These are phyloP conservation scores for Stegodyphus mimosarum DNA, from an alignment of 1,140 invertebrate species.

Conservation along the genomic window DNA sequence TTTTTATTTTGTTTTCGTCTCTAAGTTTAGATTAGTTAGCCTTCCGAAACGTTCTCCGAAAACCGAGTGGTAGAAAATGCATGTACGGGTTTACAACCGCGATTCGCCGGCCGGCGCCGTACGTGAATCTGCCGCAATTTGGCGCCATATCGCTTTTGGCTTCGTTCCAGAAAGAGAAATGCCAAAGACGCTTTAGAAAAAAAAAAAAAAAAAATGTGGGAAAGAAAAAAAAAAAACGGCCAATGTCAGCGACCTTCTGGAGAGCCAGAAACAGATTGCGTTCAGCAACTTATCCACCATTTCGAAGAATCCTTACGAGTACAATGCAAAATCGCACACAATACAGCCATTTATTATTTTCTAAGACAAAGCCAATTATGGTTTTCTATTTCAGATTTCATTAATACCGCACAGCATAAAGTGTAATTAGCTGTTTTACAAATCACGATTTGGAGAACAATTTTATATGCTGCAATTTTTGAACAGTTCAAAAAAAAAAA, in stretches of 20 bases:
- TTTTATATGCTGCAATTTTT: no score
- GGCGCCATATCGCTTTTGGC: slow-evolving; percentile 26
- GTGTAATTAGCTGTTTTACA: no score
- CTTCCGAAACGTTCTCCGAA: background rate
- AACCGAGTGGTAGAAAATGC: background rate
- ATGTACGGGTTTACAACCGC: slow-evolving; percentile 1
- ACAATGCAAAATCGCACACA: background rate
- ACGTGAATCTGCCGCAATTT: slow-evolving; percentile 1
- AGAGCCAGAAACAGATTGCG: background rate
- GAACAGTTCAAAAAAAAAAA: no score
- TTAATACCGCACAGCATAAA: no score
- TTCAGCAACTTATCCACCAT: background rate
- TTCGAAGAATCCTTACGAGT: background rate
- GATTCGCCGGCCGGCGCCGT: slow-evolving; percentile 7
- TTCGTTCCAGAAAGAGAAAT: background rate
- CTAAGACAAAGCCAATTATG: background rate
- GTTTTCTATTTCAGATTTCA: no score
- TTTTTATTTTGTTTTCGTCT: background rate
- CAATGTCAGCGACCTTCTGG: slow-evolving; percentile 38
- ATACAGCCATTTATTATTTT: background rate
- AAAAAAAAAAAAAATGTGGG: background rate
- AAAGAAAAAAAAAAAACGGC: slow-evolving; percentile 7
- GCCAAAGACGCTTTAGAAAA: background rate
- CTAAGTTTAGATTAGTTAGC: background rate
- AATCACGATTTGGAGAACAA: no score